Percentiles rank a stretch among this genome's conserved stretches.
phyloP scores from a whole-genome alignment of 2,113 vertebrate genomes.

The Lampris megalopsis region DNA sequence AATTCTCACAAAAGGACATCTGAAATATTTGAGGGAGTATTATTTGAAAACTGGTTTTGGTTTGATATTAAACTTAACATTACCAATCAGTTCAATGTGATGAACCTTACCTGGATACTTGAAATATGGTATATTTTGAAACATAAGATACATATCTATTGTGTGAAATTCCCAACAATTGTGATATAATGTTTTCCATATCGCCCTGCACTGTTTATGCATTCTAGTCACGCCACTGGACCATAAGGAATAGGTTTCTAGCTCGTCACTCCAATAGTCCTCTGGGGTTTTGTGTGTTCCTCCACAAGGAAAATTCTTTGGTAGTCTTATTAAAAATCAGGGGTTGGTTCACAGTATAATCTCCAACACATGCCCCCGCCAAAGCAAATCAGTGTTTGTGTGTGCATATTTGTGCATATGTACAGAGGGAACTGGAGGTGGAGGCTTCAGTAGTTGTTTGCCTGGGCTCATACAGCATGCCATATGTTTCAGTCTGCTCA shows the following conservation, averaged over 20 bases:
- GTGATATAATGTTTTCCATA: too few species aligned
- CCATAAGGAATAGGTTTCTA: conserved; percentile 19
- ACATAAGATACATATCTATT: too few species aligned
- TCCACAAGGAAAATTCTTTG: background rate
- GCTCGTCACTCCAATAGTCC: conserved; percentile 4
- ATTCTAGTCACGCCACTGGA: conserved; percentile 1
- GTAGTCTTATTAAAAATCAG: background rate
- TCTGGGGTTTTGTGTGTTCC: background rate
- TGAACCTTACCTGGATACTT: too few species aligned
- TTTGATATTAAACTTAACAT: too few species aligned
- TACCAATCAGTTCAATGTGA: too few species aligned
- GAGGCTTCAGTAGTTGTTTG: background rate
- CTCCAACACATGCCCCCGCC: background rate
- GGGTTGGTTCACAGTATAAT: background rate
- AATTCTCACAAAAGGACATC: too few species aligned
- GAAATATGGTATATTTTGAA: too few species aligned
- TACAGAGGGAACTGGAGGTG: background rate
- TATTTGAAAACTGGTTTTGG: too few species aligned
- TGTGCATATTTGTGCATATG: background rate
- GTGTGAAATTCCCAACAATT: too few species aligned
- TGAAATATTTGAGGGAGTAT: too few species aligned
- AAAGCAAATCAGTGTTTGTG: background rate
- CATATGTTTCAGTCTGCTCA: background rate
- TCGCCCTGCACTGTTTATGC: too few species aligned
- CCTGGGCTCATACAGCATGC: too few species aligned